These are phyloP conservation scores for Tromatobia lineatoria DNA, from an alignment of 2,888 invertebrate species.

Conservation along the genomic window DNA sequence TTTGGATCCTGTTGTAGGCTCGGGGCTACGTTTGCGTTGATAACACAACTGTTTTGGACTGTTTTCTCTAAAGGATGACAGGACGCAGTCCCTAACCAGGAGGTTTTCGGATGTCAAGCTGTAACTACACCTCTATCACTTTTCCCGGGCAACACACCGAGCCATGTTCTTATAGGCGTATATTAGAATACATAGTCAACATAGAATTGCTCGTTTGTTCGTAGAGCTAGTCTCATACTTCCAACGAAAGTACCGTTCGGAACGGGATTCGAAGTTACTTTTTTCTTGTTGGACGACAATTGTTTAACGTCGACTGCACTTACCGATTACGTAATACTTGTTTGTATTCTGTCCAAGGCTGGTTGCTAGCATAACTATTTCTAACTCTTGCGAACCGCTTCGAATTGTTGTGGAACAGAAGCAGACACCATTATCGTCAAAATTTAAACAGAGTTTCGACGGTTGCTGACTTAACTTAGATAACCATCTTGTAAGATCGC, in stretches of 20 bases:
- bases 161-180: not conserved
- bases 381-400: not conserved
- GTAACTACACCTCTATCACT: not conserved
- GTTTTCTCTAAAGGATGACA: constrained; percentile 1
- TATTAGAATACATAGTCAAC: constrained; percentile 5
- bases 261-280: constrained; percentile 17
- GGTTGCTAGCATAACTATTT: not conserved
- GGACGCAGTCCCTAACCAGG: not conserved
- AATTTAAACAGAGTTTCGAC: not conserved
- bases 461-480: not conserved
- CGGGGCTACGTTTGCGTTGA: not conserved
- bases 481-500: not conserved
- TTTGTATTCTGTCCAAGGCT: not conserved
- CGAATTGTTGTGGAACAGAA: not conserved
- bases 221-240: constrained; percentile 3
- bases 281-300: constrained; percentile 9
- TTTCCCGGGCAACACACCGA: constrained; percentile 13
- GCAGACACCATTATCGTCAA: not conserved
- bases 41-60: not conserved
- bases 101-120: not conserved
- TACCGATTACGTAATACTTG: not conserved
- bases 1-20: not conserved
- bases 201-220: constrained; percentile 10
- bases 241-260: not conserved
- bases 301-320: not conserved